Conservation (phyloP, 2,113 vertebrate genomes). For the Leucoraja erinaceus region DNA sequence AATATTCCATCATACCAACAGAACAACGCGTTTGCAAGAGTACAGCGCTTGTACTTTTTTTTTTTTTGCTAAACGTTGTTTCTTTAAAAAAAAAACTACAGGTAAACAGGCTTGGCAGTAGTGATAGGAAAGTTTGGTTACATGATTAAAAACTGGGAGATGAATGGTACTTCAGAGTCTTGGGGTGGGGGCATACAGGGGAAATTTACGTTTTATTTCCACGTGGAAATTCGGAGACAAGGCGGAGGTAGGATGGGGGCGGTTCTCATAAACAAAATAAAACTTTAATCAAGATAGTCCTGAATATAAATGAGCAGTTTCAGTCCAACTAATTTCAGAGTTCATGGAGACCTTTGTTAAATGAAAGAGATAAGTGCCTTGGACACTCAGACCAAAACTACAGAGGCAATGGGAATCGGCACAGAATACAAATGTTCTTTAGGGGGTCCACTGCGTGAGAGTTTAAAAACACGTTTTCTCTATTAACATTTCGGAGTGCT, state of each 20-base stretch:
- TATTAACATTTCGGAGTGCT: conserved; percentile 34
- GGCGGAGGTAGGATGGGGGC: background rate
- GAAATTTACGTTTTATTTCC: background rate
- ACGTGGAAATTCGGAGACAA: conserved; percentile 10
- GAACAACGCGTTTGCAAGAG: conserved; percentile 27
- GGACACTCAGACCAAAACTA: conserved; percentile 17
- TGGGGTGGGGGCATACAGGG: background rate
- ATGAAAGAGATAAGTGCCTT: conserved; percentile 25
- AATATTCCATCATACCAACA: conserved; percentile 36
- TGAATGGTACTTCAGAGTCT: too few relatives aligned
- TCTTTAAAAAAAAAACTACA: background rate
- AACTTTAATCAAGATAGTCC: conserved; percentile 16
- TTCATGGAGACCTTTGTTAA: conserved; percentile 1
- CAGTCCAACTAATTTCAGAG: conserved; percentile 28
- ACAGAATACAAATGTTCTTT: conserved; percentile 9
- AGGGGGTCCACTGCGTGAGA: conserved; percentile 18
- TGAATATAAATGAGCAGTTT: conserved; percentile 16
- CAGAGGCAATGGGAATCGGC: background rate
- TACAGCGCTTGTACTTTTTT: conserved; percentile 31
- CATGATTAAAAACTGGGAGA: background rate
- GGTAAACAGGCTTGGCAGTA: conserved; percentile 32
- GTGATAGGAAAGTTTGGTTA: conserved; percentile 14
- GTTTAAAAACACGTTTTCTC: conserved; percentile 32
- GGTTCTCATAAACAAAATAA: conserved; percentile 28
- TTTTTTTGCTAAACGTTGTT: background rate